phyloP scores from a whole-genome alignment of 2,797 vertebrate species.

The Danio choprae region DNA sequence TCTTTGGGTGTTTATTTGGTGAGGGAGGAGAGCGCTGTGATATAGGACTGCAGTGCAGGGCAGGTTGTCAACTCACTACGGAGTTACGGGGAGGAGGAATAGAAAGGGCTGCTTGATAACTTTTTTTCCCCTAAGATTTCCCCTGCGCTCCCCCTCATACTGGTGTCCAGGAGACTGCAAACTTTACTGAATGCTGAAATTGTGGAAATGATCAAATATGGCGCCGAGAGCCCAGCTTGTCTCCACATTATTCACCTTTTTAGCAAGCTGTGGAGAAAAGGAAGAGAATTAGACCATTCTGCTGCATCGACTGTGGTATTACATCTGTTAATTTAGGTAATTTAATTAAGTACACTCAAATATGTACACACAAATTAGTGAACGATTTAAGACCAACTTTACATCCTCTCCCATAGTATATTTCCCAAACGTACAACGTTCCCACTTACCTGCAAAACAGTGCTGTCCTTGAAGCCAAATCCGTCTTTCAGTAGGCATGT shows the following conservation, averaged over 20 bases:
- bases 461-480: slow-evolving; percentile 94
- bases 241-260: slow-evolving; percentile 98
- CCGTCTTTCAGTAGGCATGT: slow-evolving; percentile 95
- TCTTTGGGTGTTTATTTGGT: slow-evolving; percentile 68
- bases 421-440: neutral
- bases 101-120: slow-evolving; percentile 29
- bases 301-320: slow-evolving; percentile 1
- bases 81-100: slow-evolving; percentile 34
- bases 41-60: slow-evolving; percentile 52
- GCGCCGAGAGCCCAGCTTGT: slow-evolving; percentile 98
- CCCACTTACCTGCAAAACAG: slow-evolving; percentile 86
- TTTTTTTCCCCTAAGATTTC: slow-evolving; percentile 60
- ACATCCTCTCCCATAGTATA: neutral
- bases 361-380: neutral
- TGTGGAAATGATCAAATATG: slow-evolving; percentile 92
- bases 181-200: slow-evolving; percentile 86
- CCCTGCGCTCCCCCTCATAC: slow-evolving; percentile 73
- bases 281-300: slow-evolving; percentile 9
- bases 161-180: slow-evolving; percentile 60
- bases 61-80: slow-evolving; percentile 56
- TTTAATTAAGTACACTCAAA: slow-evolving; percentile 1
- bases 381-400: slow-evolving; percentile 6
- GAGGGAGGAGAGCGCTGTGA: slow-evolving; percentile 60
- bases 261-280: slow-evolving; percentile 83
- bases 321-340: neutral